Evolutionary conservation across 1,140 invertebrate genomes (phyloP), one percentile per base, ranked within the genome.

Genomic region (Bombus huntii): DNA sequence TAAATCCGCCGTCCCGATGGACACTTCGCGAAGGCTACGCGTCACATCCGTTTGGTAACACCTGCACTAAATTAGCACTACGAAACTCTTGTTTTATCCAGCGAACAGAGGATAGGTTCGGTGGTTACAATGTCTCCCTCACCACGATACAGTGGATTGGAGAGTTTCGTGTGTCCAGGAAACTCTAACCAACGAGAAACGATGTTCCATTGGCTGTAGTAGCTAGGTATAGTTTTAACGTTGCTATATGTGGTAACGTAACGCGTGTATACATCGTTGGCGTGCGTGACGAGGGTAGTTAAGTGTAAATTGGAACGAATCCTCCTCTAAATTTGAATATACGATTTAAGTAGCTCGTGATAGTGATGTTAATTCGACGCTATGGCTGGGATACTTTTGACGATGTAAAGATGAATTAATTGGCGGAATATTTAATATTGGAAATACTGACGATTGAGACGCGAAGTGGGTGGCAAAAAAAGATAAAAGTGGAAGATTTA

Each of bases 41-140:
- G 68, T 72, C 39, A 42, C 37, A 42, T 42, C 39, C 28, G 81
- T 85, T 68, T 57, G 82, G 90, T 89, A 93, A 92, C 93, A 93
- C 88, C 89, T 93, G 94, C 91, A 93, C 89, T 94, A 92, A 94
- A 94, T 94, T 94, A 93, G 89, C 87, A 89, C 88, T 92, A 91
- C 86, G 91, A 91, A 94, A 94, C 87, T 92, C 85, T 74, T 57
- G 70, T 92, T 92, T 94, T 92, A 92, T 90, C 47, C 84, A 65
- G 53, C 28, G 42, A 73, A 73, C 28, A 15, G 65, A 82, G 73
- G 78, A 82, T 85, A 68, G 79, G 44, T 86, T 44, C 83, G 75
- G n/a, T 79, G 80, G 77, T 79, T 75, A 68, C 75, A 72, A 87
- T 89, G 28, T 78, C 90, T 83, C 88, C 90, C 87, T 90, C 44